These are phyloP conservation scores for Setophaga kirtlandii DNA, from an alignment of 2,113 vertebrate species.

Conservation along the genomic window DNA sequence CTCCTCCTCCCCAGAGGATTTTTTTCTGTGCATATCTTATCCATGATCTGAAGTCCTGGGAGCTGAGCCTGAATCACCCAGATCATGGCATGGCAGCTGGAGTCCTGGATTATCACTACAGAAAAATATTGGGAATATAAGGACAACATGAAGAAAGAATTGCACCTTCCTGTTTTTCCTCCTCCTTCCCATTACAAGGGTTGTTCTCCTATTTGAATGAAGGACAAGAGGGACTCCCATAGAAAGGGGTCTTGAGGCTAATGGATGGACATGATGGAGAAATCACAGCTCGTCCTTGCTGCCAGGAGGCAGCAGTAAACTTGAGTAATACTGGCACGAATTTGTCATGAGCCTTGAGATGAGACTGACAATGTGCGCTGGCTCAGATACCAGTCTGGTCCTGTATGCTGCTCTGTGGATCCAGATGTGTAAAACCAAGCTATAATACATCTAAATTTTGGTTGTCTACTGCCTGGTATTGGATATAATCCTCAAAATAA, in stretches of 20 bases:
- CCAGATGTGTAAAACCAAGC: background rate
- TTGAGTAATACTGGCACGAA: background rate
- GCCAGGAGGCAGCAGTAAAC: background rate
- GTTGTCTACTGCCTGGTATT: background rate
- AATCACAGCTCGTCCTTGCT: background rate
- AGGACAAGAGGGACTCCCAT: background rate
- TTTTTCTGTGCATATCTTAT: background rate
- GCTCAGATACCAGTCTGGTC: background rate
- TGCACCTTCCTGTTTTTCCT: background rate
- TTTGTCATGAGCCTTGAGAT: background rate
- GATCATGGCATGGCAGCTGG: background rate
- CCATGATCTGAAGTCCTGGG: background rate
- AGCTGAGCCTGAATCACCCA: background rate
- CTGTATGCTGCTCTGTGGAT: background rate
- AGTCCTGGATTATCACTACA: background rate
- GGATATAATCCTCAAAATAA: background rate
- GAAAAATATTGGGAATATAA: background rate
- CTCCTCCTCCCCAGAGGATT: background rate
- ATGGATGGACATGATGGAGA: background rate
- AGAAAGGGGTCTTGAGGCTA: background rate
- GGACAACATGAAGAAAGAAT: background rate
- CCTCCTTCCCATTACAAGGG: background rate
- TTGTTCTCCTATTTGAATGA: background rate
- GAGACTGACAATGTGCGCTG: rapidly evolving
- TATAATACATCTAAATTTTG: background rate